Evolutionary conservation across 2,797 vertebrate genomes (phyloP), one percentile per base, ranked within the genome.

Genomic region (Anguilla pacifica): DNA sequence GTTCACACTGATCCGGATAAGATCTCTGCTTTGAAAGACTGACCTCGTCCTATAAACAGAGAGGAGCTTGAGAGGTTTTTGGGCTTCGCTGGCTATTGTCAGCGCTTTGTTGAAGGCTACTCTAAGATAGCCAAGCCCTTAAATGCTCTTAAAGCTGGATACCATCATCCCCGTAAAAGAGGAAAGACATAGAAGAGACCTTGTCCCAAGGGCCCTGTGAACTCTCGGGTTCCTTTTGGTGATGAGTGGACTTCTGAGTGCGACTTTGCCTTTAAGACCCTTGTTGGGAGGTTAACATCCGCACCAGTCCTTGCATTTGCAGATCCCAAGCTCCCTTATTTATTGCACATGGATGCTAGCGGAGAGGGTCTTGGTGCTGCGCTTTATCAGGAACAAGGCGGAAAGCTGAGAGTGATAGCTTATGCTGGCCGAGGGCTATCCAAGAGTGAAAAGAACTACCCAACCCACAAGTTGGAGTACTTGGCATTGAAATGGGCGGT

Each of bases 321-420:
- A 0, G 35, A 84, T 25, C 19, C 61, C 2, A 31, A 25, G 43
- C 43, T 67, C 6, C 82, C 82, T 1, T 59, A 87, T 55, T 22
- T 84, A 7, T n/a, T 84, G 0, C 87, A 87, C 31, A 84, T n/a
- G 2, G 86, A 87, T 46, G 46, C 77, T 39, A 81, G 53, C 19
- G 4, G 46, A 10, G 1, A 55, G 49, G 53, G 72, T 49, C 74
- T 86, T 22, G 85, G 53, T 28, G 70, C 53, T 19, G 85, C 64
- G 1, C 25, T n/a, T 3, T 67, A 67, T n/a, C 64, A 67, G 64
- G 64, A n/a, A 3, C 64, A 67, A 19, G 64, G 10, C 11, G 25
- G 3, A 6, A n/a, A 67, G 25, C 22, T n/a, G 15, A 59, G 57
- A 3, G 61, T 67, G 6, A n/a, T 67, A 25, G 64, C 64, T 6